Percentiles rank a stretch among this genome's conserved stretches.
phyloP scores from a whole-genome alignment of 2,888 invertebrate genomes.

The Limnephilus rhombicus region DNA sequence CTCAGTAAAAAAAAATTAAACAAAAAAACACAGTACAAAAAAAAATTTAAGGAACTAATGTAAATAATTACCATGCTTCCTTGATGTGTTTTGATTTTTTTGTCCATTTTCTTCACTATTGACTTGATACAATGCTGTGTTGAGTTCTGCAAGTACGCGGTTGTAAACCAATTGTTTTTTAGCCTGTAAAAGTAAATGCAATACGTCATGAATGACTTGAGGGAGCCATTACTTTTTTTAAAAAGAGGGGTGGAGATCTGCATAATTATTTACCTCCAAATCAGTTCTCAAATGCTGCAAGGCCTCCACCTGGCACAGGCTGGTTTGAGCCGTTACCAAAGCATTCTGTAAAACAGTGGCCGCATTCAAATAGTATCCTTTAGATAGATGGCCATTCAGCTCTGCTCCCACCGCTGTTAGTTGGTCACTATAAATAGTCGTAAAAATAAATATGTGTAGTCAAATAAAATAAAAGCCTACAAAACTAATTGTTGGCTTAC shows the following conservation, averaged over 20 bases:
- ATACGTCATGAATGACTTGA: background rate
- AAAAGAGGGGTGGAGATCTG: background rate
- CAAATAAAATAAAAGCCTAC: background rate
- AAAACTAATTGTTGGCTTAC: background rate
- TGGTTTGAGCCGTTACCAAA: conserved; percentile 86
- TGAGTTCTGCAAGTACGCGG: conserved; percentile 84
- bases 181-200: conserved; percentile 59
- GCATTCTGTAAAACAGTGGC: conserved; percentile 82
- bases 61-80: conserved; percentile 64
- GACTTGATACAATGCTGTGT: conserved; percentile 83
- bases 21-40: conserved; percentile 27
- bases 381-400: conserved; percentile 80
- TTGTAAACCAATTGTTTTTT: conserved; percentile 81
- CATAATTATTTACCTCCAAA: conserved; percentile 77
- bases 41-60: conserved; percentile 4
- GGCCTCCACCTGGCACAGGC: conserved; percentile 89
- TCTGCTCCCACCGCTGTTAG: conserved; percentile 85
- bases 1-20: no score
- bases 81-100: conserved; percentile 65
- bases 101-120: conserved; percentile 75
- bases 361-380: conserved; percentile 90
- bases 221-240: background rate
- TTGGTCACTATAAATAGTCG: conserved; percentile 79
- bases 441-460: background rate
- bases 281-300: conserved; percentile 88